These are phyloP conservation scores for Scaeva pyrastri DNA, from an alignment of 2,888 invertebrate genomes.

Conservation along the genomic window DNA sequence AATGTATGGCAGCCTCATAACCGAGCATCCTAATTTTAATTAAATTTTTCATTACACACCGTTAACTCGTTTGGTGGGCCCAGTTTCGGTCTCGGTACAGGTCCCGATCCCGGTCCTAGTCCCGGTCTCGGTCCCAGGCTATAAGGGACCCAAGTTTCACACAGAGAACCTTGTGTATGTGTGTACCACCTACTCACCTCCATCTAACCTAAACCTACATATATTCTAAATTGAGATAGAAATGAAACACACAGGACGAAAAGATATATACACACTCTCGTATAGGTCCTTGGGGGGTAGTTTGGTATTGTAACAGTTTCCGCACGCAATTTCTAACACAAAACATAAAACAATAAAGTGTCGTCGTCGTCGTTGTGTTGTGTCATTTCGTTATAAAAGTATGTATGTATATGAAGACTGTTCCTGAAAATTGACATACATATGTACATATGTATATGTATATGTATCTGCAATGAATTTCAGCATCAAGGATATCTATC, in stretches of 20 bases:
- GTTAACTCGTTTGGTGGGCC: slow-evolving; percentile 67
- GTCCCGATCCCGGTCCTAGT: no score
- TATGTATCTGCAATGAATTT: slow-evolving; percentile 25
- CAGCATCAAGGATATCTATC: slow-evolving; percentile 30
- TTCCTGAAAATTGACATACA: no score
- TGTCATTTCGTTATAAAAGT: no score
- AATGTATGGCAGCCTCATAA: slow-evolving; percentile 71
- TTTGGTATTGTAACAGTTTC: slow-evolving; percentile 34
- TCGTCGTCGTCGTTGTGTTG: no score
- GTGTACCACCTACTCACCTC: neutral
- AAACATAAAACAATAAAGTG: slow-evolving; percentile 60
- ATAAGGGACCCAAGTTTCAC: neutral
- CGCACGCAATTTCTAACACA: neutral
- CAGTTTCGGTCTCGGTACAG: neutral
- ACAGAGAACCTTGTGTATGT: neutral
- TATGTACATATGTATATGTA: no score
- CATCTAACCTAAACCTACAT: no score
- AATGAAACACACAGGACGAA: slow-evolving; percentile 38
- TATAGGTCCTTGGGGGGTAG: slow-evolving; percentile 62
- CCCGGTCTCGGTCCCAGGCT: neutral
- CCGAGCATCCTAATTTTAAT: slow-evolving; percentile 75
- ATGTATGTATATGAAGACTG: no score
- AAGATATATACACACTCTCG: slow-evolving; percentile 1
- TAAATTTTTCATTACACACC: slow-evolving; percentile 76
- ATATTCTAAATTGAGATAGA: slow-evolving; percentile 6